Percentiles rank a stretch among this genome's conserved stretches.
phyloP scores from a whole-genome alignment of 2,113 vertebrate species.

The Jaculus jaculus region DNA sequence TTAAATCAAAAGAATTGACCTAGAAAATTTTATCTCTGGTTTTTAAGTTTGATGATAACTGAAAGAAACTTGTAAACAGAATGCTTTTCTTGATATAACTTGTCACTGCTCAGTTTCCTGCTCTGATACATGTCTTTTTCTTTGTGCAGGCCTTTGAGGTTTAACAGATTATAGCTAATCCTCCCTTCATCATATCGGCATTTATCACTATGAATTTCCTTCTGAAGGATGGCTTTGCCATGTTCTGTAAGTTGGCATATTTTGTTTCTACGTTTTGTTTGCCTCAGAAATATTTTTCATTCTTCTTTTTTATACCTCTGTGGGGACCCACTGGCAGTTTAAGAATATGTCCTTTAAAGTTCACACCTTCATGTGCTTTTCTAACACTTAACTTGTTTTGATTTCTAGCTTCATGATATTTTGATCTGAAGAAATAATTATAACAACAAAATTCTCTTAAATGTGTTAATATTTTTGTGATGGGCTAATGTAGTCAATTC shows the following conservation, averaged over 20 bases:
- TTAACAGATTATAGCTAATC: background rate
- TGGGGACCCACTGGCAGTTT: background rate
- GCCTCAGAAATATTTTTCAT: background rate
- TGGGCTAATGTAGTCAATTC: background rate
- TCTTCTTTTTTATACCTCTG: background rate
- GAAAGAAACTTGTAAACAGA: background rate
- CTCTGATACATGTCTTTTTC: background rate
- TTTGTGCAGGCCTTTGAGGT: background rate
- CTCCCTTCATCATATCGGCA: background rate
- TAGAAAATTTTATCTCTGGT: background rate
- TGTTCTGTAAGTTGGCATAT: background rate
- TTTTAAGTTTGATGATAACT: too few species aligned
- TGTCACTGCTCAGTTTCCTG: background rate
- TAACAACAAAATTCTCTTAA: background rate
- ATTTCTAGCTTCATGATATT: background rate
- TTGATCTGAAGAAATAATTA: background rate
- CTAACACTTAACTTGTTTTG: background rate
- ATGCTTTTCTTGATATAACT: background rate
- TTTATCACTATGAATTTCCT: background rate
- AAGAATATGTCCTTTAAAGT: background rate
- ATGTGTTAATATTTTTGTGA: background rate
- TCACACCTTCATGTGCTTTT: background rate
- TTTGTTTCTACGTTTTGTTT: background rate
- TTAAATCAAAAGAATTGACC: background rate
- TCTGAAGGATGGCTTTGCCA: background rate